Conservation (phyloP, 2,888 invertebrate genomes). For the Sepioteuthis lessoniana region DNA sequence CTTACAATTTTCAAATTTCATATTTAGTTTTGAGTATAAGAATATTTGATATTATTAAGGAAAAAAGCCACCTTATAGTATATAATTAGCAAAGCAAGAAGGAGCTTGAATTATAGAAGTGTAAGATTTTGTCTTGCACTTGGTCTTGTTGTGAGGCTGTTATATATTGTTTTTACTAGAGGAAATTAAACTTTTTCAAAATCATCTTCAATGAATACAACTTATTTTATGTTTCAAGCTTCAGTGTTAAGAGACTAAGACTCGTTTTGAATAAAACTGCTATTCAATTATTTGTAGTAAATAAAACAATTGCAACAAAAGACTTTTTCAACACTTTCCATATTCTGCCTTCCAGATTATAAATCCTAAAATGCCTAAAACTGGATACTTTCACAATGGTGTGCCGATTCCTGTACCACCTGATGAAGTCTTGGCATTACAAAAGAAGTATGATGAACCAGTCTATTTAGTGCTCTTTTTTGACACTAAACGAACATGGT, state of each 20-base stretch:
- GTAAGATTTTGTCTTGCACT: neutral
- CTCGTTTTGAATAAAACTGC: neutral
- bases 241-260: neutral
- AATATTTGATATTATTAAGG: neutral
- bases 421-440: slow-evolving; percentile 88
- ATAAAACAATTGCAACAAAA: neutral
- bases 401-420: slow-evolving; percentile 96
- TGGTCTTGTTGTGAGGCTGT: neutral
- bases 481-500: slow-evolving; percentile 94
- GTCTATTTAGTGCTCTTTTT: slow-evolving; percentile 94
- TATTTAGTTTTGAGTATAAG: neutral
- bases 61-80: neutral
- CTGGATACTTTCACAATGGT: slow-evolving; percentile 90
- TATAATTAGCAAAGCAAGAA: neutral
- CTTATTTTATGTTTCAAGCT: neutral
- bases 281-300: neutral
- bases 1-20: neutral
- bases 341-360: slow-evolving; percentile 80
- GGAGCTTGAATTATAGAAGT: neutral
- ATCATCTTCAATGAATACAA: neutral
- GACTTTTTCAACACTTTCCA: neutral
- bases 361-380: slow-evolving; percentile 93
- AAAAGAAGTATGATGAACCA: slow-evolving; percentile 85
- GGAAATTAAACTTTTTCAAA: too few species aligned
- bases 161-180: neutral